A percentile compares a stretch with the other conserved stretches of the same genome.
Conservation (phyloP, 2,113 vertebrate genomes). For the Litocranius walleri region DNA sequence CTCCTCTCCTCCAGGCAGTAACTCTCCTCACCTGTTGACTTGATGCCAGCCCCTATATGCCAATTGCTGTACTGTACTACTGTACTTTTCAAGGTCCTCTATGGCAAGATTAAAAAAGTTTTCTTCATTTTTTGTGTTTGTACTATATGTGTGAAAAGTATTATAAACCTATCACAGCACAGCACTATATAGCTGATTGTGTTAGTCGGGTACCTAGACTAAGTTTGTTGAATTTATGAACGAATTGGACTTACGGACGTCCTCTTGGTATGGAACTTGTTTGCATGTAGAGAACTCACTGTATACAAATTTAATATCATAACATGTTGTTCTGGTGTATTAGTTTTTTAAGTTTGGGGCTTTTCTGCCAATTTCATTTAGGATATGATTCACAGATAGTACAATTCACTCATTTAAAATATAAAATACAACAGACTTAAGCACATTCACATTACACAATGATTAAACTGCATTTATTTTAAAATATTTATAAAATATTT, state of each 20-base stretch:
- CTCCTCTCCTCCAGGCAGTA: background rate
- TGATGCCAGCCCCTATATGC: background rate
- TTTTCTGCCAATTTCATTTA: background rate
- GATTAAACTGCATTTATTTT: background rate
- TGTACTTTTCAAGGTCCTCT: background rate
- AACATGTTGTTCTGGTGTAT: background rate
- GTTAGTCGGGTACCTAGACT: background rate
- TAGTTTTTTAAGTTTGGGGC: background rate
- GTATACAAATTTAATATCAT: background rate
- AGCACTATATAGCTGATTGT: background rate
- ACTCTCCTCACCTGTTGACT: background rate
- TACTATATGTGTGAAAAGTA: background rate
- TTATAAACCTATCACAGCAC: background rate
- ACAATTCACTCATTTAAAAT: background rate
- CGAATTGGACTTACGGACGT: rapidly evolving
- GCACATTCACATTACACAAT: background rate
- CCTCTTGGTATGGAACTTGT: background rate
- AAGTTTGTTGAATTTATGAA: background rate
- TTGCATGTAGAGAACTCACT: background rate
- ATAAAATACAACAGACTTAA: background rate
- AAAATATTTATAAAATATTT: background rate
- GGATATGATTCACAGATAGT: background rate
- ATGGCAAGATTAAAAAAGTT: background rate
- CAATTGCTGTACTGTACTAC: background rate
- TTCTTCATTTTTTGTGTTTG: background rate